Evolutionary conservation across 2,113 vertebrate genomes (phyloP).

Genomic region (Megaptera novaeangliae): DNA sequence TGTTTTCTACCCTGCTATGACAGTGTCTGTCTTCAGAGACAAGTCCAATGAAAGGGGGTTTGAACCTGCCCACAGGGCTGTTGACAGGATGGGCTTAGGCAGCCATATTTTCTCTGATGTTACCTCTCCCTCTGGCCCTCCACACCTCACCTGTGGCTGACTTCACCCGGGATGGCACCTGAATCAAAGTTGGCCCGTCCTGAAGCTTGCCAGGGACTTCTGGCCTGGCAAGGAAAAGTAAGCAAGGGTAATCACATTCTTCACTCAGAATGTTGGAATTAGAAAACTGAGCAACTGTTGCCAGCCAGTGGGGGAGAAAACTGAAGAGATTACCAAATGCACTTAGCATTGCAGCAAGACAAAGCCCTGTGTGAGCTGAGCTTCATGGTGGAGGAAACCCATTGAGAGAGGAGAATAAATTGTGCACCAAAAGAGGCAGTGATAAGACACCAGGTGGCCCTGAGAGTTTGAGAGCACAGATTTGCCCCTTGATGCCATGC

Average conservation of each 20-base stretch:
- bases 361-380: background rate
- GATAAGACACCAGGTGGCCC: background rate
- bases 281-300: background rate
- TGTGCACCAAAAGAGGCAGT: background rate
- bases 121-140: background rate
- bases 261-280: conserved; percentile 29
- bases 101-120: background rate
- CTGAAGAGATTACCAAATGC: background rate
- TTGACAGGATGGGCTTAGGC: background rate
- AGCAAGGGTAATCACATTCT: conserved; percentile 18
- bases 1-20: background rate
- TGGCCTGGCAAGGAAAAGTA: background rate
- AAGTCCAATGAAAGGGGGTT: background rate
- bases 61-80: background rate
- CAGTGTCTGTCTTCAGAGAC: background rate
- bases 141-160: background rate
- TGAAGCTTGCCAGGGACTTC: background rate
- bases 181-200: background rate
- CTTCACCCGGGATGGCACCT: background rate
- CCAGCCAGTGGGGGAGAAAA: background rate
- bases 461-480: background rate
- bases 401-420: background rate
- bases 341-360: background rate
- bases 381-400: background rate
- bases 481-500: background rate